Evolutionary conservation across 37 sponge, comb jelly and placozoan genomes (phyloP).

Genomic region (Agelas oroides): DNA sequence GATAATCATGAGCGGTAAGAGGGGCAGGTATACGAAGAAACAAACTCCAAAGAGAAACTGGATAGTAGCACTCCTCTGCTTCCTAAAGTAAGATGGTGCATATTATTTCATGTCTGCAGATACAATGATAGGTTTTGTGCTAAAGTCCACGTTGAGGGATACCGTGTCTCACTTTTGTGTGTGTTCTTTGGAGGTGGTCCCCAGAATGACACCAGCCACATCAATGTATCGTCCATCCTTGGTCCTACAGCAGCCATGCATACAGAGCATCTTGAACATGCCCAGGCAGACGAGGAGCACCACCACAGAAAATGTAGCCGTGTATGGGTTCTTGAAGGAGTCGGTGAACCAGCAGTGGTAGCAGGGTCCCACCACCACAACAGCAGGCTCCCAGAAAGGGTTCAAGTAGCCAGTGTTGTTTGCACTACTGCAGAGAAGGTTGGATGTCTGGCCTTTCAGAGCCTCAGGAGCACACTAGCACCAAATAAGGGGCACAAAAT

Average conservation of each 20-base stretch:
- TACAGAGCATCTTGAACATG: constrained; percentile 80
- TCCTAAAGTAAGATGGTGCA: constrained; percentile 33
- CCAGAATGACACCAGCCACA: constrained; percentile 72
- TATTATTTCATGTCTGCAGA: background rate
- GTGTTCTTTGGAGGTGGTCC: constrained; percentile 65
- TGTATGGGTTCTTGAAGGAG: constrained; percentile 67
- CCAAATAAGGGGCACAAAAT: no score
- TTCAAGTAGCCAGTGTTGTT: constrained; percentile 8
- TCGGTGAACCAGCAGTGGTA: constrained; percentile 83
- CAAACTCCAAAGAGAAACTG: constrained; percentile 84
- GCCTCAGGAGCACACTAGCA: no score
- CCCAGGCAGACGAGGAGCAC: constrained; percentile 65
- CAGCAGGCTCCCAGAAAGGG: constrained; percentile 46
- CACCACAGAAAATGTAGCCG: constrained; percentile 30
- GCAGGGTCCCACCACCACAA: constrained; percentile 50
- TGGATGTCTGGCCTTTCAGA: background rate
- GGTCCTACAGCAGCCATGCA: constrained; percentile 61
- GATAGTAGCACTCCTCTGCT: constrained; percentile 62
- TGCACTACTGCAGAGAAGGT: background rate
- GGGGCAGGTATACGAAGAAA: constrained; percentile 84
- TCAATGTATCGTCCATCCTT: constrained; percentile 79
- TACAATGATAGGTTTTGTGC: no score
- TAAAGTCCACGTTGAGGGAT: background rate
- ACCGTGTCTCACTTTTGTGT: constrained; percentile 62
- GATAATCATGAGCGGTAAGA: constrained; percentile 69